Base-by-base conservation (phyloP, 2,113 vertebrate species). In the Petroica traversi region DNA sequence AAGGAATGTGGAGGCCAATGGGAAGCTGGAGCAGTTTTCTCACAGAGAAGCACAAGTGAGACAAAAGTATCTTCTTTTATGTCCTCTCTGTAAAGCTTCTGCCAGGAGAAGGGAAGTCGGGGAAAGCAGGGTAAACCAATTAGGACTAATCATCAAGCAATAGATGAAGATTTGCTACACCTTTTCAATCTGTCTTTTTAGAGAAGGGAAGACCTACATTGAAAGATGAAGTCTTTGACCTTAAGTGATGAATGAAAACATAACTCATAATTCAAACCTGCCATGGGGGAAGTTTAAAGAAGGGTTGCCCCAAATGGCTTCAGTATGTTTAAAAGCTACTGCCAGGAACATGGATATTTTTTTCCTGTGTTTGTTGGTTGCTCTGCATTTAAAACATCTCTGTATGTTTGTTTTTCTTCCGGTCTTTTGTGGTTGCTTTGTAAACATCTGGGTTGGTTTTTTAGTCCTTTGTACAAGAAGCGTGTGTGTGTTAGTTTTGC, bases 371-470 rank as follows among this genome's bases (percentile, higher is more conserved):
- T 93, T 90, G 75, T 71, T 93, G 63, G 67, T 92, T 92, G 67
- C 78, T 96, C 68, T 94, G 90, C 85, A 52, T 96, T 92, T 95
- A 36, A 93, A 96, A 88, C 31, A 45, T 95, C 80, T 93, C 90
- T 95, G 82, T 88, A 89, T 88, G 92, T 95, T 97, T 97, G 89
- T 95, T 95, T 95, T 93, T 92, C 85, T 96, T 96, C 90, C 89
- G 86, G 92, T 86, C 92, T 95, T 91, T 92, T 93, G 93, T 51
- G 85, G 92, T 90, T 80, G 82, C 92, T 96, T 94, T 97, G 94
- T 93, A 96, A 97, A 96, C 94, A 96, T 96, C 89, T 93, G 95
- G 92, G 89, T 89, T 95, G 85, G 12, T 61, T 93, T 88, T 95
- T 69, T 9, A 88, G 85, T 45, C 78, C 89, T 93, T 94, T 94